Conservation (phyloP, 2,797 vertebrate species). For the Enteromius radiatus region DNA sequence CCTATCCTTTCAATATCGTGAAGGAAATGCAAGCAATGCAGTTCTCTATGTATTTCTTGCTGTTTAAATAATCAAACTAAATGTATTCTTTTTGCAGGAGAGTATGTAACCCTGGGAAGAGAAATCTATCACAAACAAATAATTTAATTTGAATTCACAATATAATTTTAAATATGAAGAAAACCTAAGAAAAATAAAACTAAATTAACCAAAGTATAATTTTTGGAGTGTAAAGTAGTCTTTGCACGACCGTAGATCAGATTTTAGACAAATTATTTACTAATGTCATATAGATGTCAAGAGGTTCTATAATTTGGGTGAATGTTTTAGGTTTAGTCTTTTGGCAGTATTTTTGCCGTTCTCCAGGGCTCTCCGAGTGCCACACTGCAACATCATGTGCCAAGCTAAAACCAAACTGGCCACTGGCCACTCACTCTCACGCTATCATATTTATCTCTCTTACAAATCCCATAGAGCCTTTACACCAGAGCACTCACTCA, state of each 20-base stretch:
- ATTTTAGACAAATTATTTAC: slow-evolving; percentile 7
- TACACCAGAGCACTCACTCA: slow-evolving; percentile 15
- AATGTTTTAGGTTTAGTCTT: background rate
- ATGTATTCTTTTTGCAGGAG: background rate
- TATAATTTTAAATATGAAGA: background rate
- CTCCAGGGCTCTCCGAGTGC: background rate
- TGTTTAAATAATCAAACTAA: background rate
- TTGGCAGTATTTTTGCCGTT: background rate
- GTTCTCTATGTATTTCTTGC: background rate
- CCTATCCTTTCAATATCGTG: background rate
- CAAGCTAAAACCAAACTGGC: slow-evolving; percentile 64
- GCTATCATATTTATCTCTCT: slow-evolving; percentile 51
- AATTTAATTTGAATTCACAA: background rate
- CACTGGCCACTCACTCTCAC: slow-evolving; percentile 55
- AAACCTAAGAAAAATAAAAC: background rate
- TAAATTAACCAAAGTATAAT: background rate
- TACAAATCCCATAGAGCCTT: slow-evolving; percentile 33
- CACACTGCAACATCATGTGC: slow-evolving; percentile 53
- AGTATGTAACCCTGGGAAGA: background rate
- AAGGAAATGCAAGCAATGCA: background rate
- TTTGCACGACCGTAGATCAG: background rate
- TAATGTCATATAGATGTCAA: background rate
- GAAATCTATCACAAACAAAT: background rate
- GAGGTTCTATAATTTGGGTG: background rate
- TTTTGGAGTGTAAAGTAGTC: background rate